Evolutionary conservation across 2,888 invertebrate species (phyloP), one percentile per base, ranked within the genome.

Genomic region (Mellilla xanthometata): DNA sequence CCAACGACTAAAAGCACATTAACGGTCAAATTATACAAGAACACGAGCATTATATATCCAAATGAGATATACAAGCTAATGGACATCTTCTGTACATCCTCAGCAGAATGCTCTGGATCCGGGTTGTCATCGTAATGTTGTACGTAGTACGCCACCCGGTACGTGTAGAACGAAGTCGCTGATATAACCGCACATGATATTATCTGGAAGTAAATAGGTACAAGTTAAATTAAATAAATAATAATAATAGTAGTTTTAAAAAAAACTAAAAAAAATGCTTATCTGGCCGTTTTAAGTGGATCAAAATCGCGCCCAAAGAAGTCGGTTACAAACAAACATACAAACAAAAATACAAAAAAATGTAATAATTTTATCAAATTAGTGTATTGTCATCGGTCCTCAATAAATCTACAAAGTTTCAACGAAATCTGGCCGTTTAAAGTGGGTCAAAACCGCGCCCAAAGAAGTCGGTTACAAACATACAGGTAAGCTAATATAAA

Each of bases 1-100:
- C 85, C 86, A 12, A 83, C 47, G 7, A 88, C 64, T 13, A 87
- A 59, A 23, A 87, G 30, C 1, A 81, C 1, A 49, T 74, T 80
- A 10, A 86, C 75, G 0, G 67, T 44, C 6, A 80, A 42, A 52
- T 77, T 74, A 46, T 70, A 79, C 3, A 82, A 33, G 40, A 75
- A 79, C 12, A 85, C 77, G 0, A 80, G 40, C 2, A 85, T 48
- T 26, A 80, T 74, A 42, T 79, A 81, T 0, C 67, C 81, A 15
- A 83, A 81, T 0, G 80, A 65, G n/a, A 86, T 59, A 55, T 87
- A 87, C 9, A 86, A 55, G 9, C 72, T 68, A 1, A 79, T 28
- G 0, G 87, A 76, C 0, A 59, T 52, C 6, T 56, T 58, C 0
- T 60, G 52, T 0, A 82, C 39, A 2, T 81, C 81, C 1, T 76